Evolutionary conservation across 2,888 invertebrate genomes (phyloP), one percentile per base, ranked within the genome.

Genomic region (Lutraria lutraria): DNA sequence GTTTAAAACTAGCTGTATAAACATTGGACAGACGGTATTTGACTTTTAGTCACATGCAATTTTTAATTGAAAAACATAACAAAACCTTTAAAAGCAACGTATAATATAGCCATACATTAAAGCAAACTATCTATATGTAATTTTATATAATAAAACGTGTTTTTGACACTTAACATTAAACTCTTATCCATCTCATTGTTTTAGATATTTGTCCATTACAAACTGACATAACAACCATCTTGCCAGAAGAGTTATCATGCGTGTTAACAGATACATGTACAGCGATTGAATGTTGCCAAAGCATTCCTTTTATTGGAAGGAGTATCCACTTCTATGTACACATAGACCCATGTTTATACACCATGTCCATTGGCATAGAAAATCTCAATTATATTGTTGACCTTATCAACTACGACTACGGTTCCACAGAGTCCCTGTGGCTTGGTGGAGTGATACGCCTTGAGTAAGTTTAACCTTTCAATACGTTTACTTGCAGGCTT

Each of bases 251-350:
- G 25, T 68, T 93, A 60, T 83, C 87, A 19, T 93, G 93, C 68
- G 21, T 84, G 16, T 34, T 91, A 43, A 68, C 89, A 6, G 53
- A 79, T 4, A 82, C 31, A 13, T 94, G 94, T 87, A 90, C 93
- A n/a, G 88, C 86, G 19, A 81, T 93, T 8, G 68, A 88, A 29
- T 94, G 94, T 72, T 94, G 94, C 88, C 25, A 92, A 12, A 84
- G 88, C 8, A 72, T 86, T 25, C 86, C 81, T 0, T 34, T 91
- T 1, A 81, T 91, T 29, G 83, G 81, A 1, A 68, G 88, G 68
- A 76, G 84, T 31, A 43, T 91, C 0, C 72, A 86, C 12, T 29
- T 91, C 6, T 68, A 43, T 34, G 10, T 91, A 19, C 54, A 83
- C 15, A 19, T 91, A 4, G 80, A 91, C 60, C 89, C 88, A 15